Evolutionary conservation across 2,113 vertebrate genomes (phyloP).

Genomic region (Ammodramus savannarum): DNA sequence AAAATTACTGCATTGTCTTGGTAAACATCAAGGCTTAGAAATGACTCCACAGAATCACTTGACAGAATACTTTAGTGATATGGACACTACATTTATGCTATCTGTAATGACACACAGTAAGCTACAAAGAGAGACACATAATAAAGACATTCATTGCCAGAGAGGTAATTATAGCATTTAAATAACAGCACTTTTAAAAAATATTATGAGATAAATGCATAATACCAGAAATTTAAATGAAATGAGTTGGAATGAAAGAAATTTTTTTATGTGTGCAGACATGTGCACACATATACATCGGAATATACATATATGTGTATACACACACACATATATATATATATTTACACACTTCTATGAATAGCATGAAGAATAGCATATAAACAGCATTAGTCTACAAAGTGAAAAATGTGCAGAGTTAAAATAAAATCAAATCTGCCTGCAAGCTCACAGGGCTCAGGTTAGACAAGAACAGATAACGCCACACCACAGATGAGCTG

Average conservation of each 20-base stretch:
- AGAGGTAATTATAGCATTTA: background rate
- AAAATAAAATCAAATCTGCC: background rate
- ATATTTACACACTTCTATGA: background rate
- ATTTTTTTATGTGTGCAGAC: fast-evolving
- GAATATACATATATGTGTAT: background rate
- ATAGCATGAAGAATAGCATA: background rate
- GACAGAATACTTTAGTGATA: background rate
- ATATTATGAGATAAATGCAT: background rate
- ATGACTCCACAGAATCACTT: background rate
- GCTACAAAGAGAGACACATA: background rate
- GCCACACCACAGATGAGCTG: background rate
- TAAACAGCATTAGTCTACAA: background rate
- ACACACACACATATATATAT: background rate
- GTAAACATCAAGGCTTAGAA: background rate
- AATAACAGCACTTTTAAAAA: background rate
- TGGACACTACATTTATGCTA: background rate
- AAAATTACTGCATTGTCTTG: slow-evolving; percentile 11
- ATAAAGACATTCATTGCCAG: background rate
- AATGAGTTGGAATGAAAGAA: background rate
- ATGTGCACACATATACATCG: background rate
- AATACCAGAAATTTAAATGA: background rate
- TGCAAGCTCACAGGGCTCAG: background rate
- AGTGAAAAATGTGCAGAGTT: background rate
- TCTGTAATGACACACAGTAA: background rate
- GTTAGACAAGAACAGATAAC: background rate